Percentiles rank a stretch among this genome's conserved stretches.
Evolutionary conservation across 2,797 vertebrate genomes (phyloP).

Genomic region (Anguilla pacifica): DNA sequence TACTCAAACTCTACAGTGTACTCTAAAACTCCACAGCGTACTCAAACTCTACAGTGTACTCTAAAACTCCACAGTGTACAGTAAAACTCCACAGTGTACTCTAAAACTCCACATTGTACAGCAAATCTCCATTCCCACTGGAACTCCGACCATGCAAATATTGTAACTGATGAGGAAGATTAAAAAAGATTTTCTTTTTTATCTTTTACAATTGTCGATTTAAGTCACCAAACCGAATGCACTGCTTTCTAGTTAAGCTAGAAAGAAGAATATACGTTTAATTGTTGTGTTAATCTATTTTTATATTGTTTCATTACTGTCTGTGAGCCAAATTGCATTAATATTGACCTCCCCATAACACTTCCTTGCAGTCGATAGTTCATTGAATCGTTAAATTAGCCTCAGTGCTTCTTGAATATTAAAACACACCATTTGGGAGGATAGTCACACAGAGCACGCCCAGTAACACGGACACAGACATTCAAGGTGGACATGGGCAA

Average conservation of each 20-base stretch:
- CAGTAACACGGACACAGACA: not conserved
- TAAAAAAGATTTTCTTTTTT: not conserved
- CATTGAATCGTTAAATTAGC: slow-evolving; percentile 47
- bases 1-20: too few relatives aligned
- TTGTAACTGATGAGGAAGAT: not conserved
- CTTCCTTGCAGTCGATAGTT: slow-evolving; percentile 46
- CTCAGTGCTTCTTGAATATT: slow-evolving; percentile 46
- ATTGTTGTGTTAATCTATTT: slow-evolving; percentile 49
- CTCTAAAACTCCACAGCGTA: too few relatives aligned
- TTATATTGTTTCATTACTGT: slow-evolving; percentile 39
- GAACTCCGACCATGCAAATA: not conserved
- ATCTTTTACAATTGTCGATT: not conserved
- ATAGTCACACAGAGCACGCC: not conserved
- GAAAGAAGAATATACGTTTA: not conserved
- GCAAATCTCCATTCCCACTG: not conserved
- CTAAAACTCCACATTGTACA: too few relatives aligned
- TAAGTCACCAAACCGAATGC: not conserved
- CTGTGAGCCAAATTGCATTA: slow-evolving; percentile 37
- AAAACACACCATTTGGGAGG: slow-evolving; percentile 27
- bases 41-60: too few relatives aligned
- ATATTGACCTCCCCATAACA: slow-evolving; percentile 47
- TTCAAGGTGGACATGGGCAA: not conserved
- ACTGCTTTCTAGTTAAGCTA: not conserved
- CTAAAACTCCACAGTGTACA: too few relatives aligned
- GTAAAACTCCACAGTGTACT: too few relatives aligned